A percentile compares a stretch with the other conserved stretches of the same genome.
Evolutionary conservation across 2,797 vertebrate genomes (phyloP).

Genomic region (Danio choprae): DNA sequence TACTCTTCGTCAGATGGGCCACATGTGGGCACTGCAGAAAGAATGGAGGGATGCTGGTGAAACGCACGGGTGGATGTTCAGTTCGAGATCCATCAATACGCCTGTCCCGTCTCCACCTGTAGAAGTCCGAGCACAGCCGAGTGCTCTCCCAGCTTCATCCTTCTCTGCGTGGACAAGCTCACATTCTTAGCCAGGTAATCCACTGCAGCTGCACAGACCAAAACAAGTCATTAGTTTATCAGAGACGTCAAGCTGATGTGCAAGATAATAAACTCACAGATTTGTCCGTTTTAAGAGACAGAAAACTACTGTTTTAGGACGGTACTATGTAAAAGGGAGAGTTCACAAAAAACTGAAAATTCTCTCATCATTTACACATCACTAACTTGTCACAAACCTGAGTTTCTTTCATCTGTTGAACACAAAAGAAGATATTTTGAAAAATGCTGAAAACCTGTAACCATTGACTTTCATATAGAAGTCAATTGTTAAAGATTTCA

Average conservation of each 20-base stretch:
- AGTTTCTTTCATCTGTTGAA: no score
- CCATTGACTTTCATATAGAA: no score
- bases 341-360: no score
- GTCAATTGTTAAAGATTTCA: no score
- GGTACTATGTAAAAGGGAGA: no score
- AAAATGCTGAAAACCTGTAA: no score
- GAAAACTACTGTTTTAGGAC: no score
- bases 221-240: background rate
- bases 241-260: slow-evolving; percentile 9
- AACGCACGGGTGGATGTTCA: slow-evolving; percentile 37
- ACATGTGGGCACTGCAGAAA: slow-evolving; percentile 22
- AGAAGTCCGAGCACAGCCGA: slow-evolving; percentile 94
- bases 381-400: no score
- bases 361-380: no score
- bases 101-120: slow-evolving; percentile 96
- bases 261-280: background rate
- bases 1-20: slow-evolving; percentile 33
- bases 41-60: slow-evolving; percentile 69
- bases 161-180: slow-evolving; percentile 92
- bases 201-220: slow-evolving; percentile 79
- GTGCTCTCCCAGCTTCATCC: slow-evolving; percentile 95
- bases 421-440: no score
- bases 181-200: slow-evolving; percentile 98
- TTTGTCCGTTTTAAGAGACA: no score
- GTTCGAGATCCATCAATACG: slow-evolving; percentile 80